Evolutionary conservation across 1,140 invertebrate genomes (phyloP).

Genomic region (Neotoxoptera formosana): DNA sequence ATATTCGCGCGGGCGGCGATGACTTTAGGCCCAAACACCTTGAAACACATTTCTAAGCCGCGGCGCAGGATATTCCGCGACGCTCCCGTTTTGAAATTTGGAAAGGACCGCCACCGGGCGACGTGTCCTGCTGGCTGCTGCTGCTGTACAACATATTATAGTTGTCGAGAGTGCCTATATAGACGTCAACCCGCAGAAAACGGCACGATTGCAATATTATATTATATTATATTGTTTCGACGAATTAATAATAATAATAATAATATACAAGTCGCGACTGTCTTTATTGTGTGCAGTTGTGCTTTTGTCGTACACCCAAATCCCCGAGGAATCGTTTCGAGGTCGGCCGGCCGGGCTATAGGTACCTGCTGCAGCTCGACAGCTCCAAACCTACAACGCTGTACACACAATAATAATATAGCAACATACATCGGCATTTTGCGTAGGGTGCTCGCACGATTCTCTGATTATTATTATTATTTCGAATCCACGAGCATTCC

Average conservation of each 20-base stretch:
- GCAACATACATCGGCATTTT: background rate
- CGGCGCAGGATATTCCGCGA: background rate
- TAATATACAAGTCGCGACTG: too few relatives aligned
- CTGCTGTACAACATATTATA: background rate
- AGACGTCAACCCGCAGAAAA: background rate
- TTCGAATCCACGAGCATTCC: background rate
- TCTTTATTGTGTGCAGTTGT: background rate
- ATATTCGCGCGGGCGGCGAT: conserved; percentile 29
- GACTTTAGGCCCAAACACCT: conserved; percentile 8
- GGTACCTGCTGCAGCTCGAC: too few relatives aligned
- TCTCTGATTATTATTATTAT: background rate
- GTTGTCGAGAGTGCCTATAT: background rate
- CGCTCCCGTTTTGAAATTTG: conserved; percentile 16
- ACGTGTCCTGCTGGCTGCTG: background rate
- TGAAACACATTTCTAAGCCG: background rate
- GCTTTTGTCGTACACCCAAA: background rate
- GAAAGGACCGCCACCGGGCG: conserved; percentile 37
- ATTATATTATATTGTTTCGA: too few relatives aligned
- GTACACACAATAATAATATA: too few relatives aligned
- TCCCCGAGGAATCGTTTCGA: background rate
- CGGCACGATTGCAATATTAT: background rate
- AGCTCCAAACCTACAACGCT: too few relatives aligned
- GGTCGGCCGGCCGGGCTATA: background rate
- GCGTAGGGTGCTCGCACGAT: background rate
- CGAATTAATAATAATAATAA: too few relatives aligned